Conservation (phyloP, 2,888 invertebrate species). For the Linnaemya tessellans region DNA sequence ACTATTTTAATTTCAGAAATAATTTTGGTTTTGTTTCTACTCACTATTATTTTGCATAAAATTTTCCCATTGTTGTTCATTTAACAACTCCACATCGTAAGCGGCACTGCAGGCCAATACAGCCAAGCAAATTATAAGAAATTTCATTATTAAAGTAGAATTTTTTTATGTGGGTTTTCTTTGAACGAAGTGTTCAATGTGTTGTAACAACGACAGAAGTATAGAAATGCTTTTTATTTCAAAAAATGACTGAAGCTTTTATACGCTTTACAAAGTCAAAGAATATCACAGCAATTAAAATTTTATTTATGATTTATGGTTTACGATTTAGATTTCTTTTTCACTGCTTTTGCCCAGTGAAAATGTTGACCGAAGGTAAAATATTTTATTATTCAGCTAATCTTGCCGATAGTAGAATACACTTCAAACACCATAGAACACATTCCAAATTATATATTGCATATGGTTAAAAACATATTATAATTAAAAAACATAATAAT, state of each 20-base stretch:
- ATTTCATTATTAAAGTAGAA: slow-evolving; percentile 73
- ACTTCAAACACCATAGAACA: too few species aligned
- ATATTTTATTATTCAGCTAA: too few species aligned
- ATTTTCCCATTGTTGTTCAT: slow-evolving; percentile 76
- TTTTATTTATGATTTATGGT: not conserved
- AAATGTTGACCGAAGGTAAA: too few species aligned
- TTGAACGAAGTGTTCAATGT: not conserved
- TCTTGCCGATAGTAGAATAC: too few species aligned
- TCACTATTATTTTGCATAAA: slow-evolving; percentile 75
- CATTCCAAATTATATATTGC: too few species aligned
- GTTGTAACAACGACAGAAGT: not conserved
- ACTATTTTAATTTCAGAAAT: not conserved
- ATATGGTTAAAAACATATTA: too few species aligned
- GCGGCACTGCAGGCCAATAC: slow-evolving; percentile 75
- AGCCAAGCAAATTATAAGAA: slow-evolving; percentile 74
- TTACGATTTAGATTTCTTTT: not conserved
- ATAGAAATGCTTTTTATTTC: slow-evolving; percentile 2
- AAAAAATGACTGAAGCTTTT: slow-evolving; percentile 74
- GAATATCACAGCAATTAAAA: not conserved
- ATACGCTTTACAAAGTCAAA: slow-evolving; percentile 71
- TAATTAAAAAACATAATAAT: too few species aligned
- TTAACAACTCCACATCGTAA: slow-evolving; percentile 75
- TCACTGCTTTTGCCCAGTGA: not conserved
- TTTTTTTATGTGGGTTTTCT: not conserved
- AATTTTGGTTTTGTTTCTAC: slow-evolving; percentile 47